These are phyloP conservation scores for Harmothoe impar DNA, from an alignment of 2,888 invertebrate genomes.

Conservation along the genomic window DNA sequence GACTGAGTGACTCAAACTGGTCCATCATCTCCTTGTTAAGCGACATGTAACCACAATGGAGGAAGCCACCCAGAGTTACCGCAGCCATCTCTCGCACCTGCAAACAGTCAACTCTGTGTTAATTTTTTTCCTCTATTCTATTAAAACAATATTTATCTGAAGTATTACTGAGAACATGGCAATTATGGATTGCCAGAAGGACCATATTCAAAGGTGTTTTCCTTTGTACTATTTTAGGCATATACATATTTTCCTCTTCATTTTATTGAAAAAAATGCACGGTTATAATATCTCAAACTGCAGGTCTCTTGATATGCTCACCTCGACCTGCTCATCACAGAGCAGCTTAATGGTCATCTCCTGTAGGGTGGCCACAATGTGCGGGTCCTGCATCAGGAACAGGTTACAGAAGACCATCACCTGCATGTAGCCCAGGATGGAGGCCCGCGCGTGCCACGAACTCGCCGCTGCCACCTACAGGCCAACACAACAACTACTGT, in stretches of 20 bases:
- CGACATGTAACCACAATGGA: conserved; percentile 90
- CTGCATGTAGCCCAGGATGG: conserved; percentile 84
- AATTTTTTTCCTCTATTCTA: neutral
- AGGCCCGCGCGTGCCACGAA: conserved; percentile 85
- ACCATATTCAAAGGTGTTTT: no score
- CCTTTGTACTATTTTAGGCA: no score
- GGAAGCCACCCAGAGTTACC: conserved; percentile 91
- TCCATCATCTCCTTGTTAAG: conserved; percentile 85
- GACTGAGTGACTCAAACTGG: conserved; percentile 85
- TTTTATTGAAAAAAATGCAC: no score
- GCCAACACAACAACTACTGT: neutral
- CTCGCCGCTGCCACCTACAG: conserved; percentile 76
- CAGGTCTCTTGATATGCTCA: conserved; percentile 63
- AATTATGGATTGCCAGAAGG: neutral
- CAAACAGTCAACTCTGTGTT: conserved; percentile 64
- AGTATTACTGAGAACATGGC: no score
- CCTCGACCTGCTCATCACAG: conserved; percentile 83
- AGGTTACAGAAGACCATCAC: conserved; percentile 85
- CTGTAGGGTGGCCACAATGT: conserved; percentile 77
- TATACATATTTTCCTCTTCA: no score
- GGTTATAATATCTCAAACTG: no score
- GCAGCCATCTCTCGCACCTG: conserved; percentile 92
- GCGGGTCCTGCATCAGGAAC: conserved; percentile 81
- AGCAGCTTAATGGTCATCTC: conserved; percentile 86
- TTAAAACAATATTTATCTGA: neutral